Evolutionary conservation across 2,797 vertebrate genomes (phyloP).

Genomic region (Buceros bicornis): DNA sequence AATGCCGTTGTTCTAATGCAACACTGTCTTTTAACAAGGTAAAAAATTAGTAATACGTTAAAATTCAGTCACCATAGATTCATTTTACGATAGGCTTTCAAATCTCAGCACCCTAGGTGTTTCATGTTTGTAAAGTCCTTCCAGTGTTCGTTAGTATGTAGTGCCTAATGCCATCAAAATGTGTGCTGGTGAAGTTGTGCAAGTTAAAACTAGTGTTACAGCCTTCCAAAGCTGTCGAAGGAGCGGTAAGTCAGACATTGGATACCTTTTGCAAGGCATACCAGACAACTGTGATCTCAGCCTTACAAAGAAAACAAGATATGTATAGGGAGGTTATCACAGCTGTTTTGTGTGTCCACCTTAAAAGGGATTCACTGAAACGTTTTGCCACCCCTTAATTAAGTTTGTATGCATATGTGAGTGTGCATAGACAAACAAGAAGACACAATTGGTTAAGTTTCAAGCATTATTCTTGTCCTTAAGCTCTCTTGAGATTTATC

Average conservation of each 20-base stretch:
- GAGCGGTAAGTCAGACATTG: background rate
- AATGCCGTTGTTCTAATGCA: background rate
- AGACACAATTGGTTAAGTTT: background rate
- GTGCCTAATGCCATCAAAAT: background rate
- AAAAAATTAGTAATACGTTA: background rate
- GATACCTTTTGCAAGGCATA: background rate
- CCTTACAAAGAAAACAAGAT: background rate
- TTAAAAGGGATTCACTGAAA: background rate
- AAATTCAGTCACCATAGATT: background rate
- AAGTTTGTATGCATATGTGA: background rate
- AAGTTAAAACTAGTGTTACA: background rate
- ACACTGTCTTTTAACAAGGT: background rate
- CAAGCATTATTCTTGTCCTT: background rate
- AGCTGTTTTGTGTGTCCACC: background rate
- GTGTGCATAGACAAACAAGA: background rate
- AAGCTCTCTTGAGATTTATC: background rate
- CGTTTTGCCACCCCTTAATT: background rate
- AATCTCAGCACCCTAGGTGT: background rate
- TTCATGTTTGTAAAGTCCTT: background rate
- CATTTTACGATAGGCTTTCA: background rate
- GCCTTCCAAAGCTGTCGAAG: background rate
- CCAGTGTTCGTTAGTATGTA: background rate
- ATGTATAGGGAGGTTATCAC: background rate
- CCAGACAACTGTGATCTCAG: background rate
- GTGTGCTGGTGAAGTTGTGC: background rate